A percentile compares a stretch with the other conserved stretches of the same genome.
Evolutionary conservation across 2,888 invertebrate species (phyloP).

Genomic region (Oscheius sp.): DNA sequence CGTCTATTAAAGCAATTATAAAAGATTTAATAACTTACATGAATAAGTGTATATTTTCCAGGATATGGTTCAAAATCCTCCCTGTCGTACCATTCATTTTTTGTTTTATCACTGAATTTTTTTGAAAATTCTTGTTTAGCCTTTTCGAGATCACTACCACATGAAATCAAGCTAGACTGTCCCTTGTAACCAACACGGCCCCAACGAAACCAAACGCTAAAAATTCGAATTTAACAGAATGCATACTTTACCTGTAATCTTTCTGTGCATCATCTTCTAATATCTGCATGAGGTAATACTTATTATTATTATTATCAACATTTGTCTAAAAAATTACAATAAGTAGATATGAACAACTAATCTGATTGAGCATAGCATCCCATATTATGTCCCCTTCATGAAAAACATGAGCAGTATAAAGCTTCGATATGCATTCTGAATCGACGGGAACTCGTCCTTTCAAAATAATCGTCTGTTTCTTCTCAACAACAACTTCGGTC

Average conservation of each 20-base stretch:
- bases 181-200: slow-evolving; percentile 74
- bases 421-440: slow-evolving; percentile 68
- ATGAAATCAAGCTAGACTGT: slow-evolving; percentile 72
- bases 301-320: slow-evolving; percentile 75
- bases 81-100: slow-evolving; percentile 70
- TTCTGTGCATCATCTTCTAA: slow-evolving; percentile 71
- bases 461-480: slow-evolving; percentile 7
- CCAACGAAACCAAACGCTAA: slow-evolving; percentile 74
- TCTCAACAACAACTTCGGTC: background rate
- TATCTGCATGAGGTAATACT: slow-evolving; percentile 74
- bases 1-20: slow-evolving; percentile 16
- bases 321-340: slow-evolving; percentile 72
- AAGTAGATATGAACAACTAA: slow-evolving; percentile 40
- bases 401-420: slow-evolving; percentile 70
- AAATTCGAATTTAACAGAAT: background rate
- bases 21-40: slow-evolving; percentile 2
- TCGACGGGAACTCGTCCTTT: slow-evolving; percentile 72
- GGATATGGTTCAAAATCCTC: slow-evolving; percentile 13
- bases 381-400: slow-evolving; percentile 71
- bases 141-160: slow-evolving; percentile 71
- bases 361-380: slow-evolving; percentile 74
- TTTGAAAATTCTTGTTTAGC: slow-evolving; percentile 73
- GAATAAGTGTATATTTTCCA: slow-evolving; percentile 31
- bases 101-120: slow-evolving; percentile 75
- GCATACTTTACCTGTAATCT: slow-evolving; percentile 60